Evolutionary conservation across 2,797 vertebrate species (phyloP).

Genomic region (Selene dorsalis): DNA sequence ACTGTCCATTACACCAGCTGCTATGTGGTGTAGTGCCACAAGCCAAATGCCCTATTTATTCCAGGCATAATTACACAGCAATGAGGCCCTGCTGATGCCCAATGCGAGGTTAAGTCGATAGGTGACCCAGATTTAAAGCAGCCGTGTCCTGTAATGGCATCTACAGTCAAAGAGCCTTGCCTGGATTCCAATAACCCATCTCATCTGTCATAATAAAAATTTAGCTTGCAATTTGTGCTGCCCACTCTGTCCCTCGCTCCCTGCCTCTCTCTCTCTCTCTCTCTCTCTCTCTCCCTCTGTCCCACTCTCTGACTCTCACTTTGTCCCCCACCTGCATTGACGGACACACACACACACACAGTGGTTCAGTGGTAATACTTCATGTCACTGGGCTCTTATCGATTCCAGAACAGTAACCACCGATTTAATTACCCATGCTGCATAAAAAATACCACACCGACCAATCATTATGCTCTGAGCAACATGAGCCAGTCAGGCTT

Average conservation of each 20-base stretch:
- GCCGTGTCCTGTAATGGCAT: conserved; percentile 75
- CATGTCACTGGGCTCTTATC: conserved; percentile 66
- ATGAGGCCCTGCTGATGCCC: conserved; percentile 74
- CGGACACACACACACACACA: conserved; percentile 15
- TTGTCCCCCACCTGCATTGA: conserved; percentile 14
- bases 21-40: conserved; percentile 66
- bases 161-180: conserved; percentile 73
- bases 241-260: conserved; percentile 45
- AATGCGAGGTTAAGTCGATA: conserved; percentile 79
- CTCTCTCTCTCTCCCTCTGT: conserved; percentile 25
- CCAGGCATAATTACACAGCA: conserved; percentile 76
- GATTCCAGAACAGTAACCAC: conserved; percentile 71
- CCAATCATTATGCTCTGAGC: conserved; percentile 61
- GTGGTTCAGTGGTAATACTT: conserved; percentile 47
- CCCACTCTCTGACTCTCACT: conserved; percentile 26
- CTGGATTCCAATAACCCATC: conserved; percentile 77
- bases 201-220: conserved; percentile 80
- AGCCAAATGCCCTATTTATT: conserved; percentile 81
- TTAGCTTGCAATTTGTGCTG: conserved; percentile 72
- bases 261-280: conserved; percentile 37
- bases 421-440: conserved; percentile 73
- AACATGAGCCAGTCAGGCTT: conserved; percentile 56
- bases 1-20: conserved; percentile 70
- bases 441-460: conserved; percentile 70
- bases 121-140: conserved; percentile 80